Conservation (phyloP, 1,140 invertebrate genomes). For the Psix sp. region DNA sequence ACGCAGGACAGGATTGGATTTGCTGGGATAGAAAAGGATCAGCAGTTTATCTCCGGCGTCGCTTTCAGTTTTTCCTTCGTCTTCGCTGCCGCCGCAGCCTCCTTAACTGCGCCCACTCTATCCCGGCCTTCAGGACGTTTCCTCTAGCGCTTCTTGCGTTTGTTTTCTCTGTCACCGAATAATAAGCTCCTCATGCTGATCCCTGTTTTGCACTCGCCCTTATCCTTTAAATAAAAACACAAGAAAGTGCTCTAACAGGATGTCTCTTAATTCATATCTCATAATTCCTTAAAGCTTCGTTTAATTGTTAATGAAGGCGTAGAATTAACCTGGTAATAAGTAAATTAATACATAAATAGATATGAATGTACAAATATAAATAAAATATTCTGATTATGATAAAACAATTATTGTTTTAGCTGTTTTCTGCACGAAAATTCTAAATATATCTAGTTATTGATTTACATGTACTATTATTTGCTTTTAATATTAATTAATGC, state of each 20-base stretch:
- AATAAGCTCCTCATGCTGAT: slow-evolving; percentile 75
- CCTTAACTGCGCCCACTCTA: slow-evolving; percentile 64
- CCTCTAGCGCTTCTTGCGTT: slow-evolving; percentile 53
- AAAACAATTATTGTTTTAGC: too few relatives aligned
- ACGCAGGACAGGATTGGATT: slow-evolving; percentile 67
- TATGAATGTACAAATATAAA: too few relatives aligned
- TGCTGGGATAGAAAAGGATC: slow-evolving; percentile 68
- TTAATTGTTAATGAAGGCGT: too few relatives aligned
- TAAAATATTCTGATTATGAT: too few relatives aligned
- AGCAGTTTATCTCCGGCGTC: slow-evolving; percentile 76
- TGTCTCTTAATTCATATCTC: too few relatives aligned
- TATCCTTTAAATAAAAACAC: slow-evolving; percentile 58
- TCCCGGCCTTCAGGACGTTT: slow-evolving; percentile 66
- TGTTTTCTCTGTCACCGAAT: slow-evolving; percentile 66
- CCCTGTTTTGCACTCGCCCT: slow-evolving; percentile 49
- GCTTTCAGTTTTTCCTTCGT: slow-evolving; percentile 72
- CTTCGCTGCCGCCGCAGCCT: slow-evolving; percentile 20
- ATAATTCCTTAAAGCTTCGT: too few relatives aligned
- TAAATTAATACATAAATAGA: too few relatives aligned
- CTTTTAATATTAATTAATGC: too few relatives aligned
- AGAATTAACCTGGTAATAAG: too few relatives aligned
- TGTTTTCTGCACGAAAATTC: too few relatives aligned
- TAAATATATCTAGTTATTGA: too few relatives aligned
- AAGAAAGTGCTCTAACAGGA: slow-evolving; percentile 59
- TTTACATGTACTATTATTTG: too few relatives aligned